A percentile compares a stretch with the other conserved stretches of the same genome.
Conservation (phyloP, 2,113 vertebrate species). For the Cyprinodon tularosa region DNA sequence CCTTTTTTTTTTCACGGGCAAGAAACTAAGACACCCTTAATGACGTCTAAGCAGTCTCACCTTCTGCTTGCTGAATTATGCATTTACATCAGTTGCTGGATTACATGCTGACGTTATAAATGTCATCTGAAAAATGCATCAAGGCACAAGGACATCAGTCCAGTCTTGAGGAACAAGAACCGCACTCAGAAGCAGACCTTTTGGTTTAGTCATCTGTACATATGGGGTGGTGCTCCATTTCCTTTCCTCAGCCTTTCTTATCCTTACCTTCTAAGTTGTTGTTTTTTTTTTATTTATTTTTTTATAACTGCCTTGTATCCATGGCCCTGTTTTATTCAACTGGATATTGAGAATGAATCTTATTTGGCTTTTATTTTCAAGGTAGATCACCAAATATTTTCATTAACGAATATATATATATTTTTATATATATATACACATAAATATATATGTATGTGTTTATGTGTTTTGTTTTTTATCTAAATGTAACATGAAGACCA, state of each 20-base stretch:
- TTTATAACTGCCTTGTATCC: slow-evolving; percentile 42
- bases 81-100: slow-evolving; percentile 59
- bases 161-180: slow-evolving; percentile 28
- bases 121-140: slow-evolving; percentile 62
- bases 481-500: neutral
- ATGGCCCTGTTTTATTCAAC: slow-evolving; percentile 37
- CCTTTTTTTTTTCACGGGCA: neutral
- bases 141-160: slow-evolving; percentile 51
- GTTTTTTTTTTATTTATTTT: neutral
- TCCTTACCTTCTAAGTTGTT: neutral
- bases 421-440: no score
- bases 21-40: slow-evolving; percentile 18
- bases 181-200: slow-evolving; percentile 24
- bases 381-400: no score
- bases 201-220: slow-evolving; percentile 20
- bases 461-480: neutral
- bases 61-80: slow-evolving; percentile 60
- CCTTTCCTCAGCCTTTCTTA: neutral
- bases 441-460: no score
- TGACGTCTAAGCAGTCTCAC: slow-evolving; percentile 48
- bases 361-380: no score
- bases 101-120: slow-evolving; percentile 59
- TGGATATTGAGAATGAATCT: no score
- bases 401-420: no score
- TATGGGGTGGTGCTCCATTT: neutral